These are phyloP conservation scores for Drosophila mayri DNA, from an alignment of 1,140 invertebrate species.

Conservation along the genomic window DNA sequence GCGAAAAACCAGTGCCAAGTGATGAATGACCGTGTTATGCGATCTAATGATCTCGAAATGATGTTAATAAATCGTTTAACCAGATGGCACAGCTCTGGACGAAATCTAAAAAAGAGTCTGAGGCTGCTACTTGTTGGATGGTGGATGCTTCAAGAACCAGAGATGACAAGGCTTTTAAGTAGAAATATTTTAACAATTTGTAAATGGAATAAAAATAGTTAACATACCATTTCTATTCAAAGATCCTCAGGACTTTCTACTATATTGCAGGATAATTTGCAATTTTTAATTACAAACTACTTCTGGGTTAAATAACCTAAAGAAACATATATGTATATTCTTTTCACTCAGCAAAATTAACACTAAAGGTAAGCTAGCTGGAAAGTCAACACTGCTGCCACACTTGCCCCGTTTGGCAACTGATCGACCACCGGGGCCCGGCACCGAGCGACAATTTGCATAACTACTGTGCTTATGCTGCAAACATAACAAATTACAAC, in stretches of 20 bases:
- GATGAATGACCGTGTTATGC: conserved; percentile 84
- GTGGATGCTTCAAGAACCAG: not conserved
- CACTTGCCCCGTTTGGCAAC: conserved; percentile 50
- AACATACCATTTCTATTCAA: not conserved
- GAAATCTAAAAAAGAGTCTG: conserved; percentile 11
- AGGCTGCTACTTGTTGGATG: conserved; percentile 4
- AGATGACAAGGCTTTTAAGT: not conserved
- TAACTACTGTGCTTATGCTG: conserved; percentile 77
- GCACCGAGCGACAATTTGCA: conserved; percentile 67
- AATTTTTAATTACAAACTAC: not conserved
- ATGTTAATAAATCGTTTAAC: conserved; percentile 84
- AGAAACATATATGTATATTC: no score
- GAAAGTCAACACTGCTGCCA: conserved; percentile 3
- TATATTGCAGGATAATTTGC: no score
- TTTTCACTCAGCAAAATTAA: no score
- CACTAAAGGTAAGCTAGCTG: not conserved
- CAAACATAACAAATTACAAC: conserved; percentile 81
- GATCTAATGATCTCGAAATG: conserved; percentile 84
- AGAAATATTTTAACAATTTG: not conserved
- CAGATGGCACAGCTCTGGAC: conserved; percentile 59
- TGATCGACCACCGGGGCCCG: conserved; percentile 53
- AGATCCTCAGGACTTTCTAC: not conserved
- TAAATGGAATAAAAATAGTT: not conserved
- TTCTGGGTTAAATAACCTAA: not conserved
- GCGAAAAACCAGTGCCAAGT: conserved; percentile 59